Base-by-base conservation (phyloP, 1,140 invertebrate genomes). In the Calephelis nemesis region DNA sequence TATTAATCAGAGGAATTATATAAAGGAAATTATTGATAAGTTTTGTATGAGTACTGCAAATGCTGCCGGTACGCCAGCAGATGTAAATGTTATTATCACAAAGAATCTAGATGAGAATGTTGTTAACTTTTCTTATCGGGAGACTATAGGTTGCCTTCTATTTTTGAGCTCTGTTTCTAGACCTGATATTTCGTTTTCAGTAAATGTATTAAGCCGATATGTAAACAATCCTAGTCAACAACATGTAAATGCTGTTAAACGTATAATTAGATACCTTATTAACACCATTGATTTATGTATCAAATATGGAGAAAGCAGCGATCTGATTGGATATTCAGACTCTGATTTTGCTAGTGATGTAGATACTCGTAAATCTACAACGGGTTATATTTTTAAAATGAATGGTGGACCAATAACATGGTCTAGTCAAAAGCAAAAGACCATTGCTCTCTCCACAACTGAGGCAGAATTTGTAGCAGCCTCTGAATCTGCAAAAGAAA, bases 401-500 rank as follows among this genome's bases (percentile, higher is more conserved):
- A 72, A 69, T 52, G 77, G 71, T 10, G 77, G 70, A 12, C 68
- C 83, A 30, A 65, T 92, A 13, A 66, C 78, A 11, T 92, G 89
- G 90, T 71, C 62, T 39, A 83, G 69, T 54, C 76, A 79, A 52
- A 84, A 79, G 72, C 91, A 93, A 92, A 68, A 81, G 74, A 82
- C 47, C 62, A 70, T 80, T 45, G 76, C 81, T 13, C 64, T 81
- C 8, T 85, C 82, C 6, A 88, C 88, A 12, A 90, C 83, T 8
- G 90, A 93, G 74, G 81, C 90, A n/a, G 91, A 93, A 67, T 83
- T 76, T 75, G 50, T 87, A 7, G 78, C 83, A 48, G 75, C 74
- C 9, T 72, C 74, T 75, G 77, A 79, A 67, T 76, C 72, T n/a
- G 64, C 75, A 9, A 84, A 84, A 70, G 76, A 87, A 62, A 50